Percentiles rank a stretch among this genome's conserved stretches.
phyloP scores from a whole-genome alignment of 1,140 invertebrate genomes.

The Andrena cerasifolii region DNA sequence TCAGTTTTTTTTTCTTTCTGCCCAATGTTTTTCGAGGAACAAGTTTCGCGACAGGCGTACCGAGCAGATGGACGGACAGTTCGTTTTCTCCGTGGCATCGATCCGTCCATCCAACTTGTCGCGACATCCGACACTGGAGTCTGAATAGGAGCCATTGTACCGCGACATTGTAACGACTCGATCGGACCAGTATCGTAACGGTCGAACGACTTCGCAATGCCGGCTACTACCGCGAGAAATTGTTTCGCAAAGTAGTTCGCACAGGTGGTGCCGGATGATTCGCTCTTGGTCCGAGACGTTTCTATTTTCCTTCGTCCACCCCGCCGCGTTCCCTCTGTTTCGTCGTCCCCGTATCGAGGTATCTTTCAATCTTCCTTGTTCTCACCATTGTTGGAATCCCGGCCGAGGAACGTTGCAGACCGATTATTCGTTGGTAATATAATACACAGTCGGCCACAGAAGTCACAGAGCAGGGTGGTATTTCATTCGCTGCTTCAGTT shows the following conservation, averaged over 20 bases:
- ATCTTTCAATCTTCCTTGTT: constrained; percentile 49
- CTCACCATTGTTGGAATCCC: constrained; percentile 69
- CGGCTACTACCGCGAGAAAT: constrained; percentile 57
- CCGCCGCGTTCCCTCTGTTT: neutral
- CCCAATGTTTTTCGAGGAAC: too few species aligned
- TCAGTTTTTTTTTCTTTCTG: neutral
- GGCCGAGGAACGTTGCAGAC: too few species aligned
- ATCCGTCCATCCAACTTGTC: constrained; percentile 39
- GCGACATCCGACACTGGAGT: constrained; percentile 62
- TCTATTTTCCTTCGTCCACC: constrained; percentile 44
- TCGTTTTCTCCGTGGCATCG: constrained; percentile 20
- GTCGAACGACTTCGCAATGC: constrained; percentile 58
- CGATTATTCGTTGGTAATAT: too few species aligned
- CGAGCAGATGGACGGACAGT: constrained; percentile 46
- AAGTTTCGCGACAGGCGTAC: neutral
- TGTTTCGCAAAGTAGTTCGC: constrained; percentile 69
- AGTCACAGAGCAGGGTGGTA: too few species aligned
- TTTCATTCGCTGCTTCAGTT: too few species aligned
- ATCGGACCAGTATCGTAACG: constrained; percentile 69
- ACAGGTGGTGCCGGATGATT: constrained; percentile 67
- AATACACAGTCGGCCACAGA: too few species aligned
- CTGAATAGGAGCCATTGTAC: constrained; percentile 61
- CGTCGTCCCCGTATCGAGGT: neutral
- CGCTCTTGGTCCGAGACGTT: constrained; percentile 58
- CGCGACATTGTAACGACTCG: constrained; percentile 61